Percentiles rank a stretch among this genome's conserved stretches.
Evolutionary conservation across 2,888 invertebrate genomes (phyloP).

Genomic region (Drosophila prostipennis): DNA sequence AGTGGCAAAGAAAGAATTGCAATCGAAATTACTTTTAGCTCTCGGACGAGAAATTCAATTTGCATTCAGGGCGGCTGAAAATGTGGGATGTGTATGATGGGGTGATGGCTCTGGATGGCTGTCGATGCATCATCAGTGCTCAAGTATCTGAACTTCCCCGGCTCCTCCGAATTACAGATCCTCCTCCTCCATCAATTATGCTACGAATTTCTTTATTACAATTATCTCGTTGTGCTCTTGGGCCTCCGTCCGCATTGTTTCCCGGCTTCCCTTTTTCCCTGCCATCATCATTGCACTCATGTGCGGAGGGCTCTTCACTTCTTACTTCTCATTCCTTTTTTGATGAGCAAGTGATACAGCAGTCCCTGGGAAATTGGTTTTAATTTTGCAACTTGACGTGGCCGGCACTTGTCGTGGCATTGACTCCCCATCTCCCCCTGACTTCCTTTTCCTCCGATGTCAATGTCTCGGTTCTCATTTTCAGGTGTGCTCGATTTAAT

Average conservation of each 20-base stretch:
- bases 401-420: constrained; percentile 30
- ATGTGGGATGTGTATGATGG: neutral
- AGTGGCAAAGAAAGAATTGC: constrained; percentile 34
- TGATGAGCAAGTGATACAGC: constrained; percentile 65
- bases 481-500: constrained; percentile 59
- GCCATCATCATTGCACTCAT: constrained; percentile 11
- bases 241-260: constrained; percentile 54
- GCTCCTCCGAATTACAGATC: neutral
- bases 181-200: constrained; percentile 40
- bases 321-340: neutral
- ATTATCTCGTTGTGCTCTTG: constrained; percentile 66
- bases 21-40: constrained; percentile 51
- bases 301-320: constrained; percentile 25
- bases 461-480: constrained; percentile 34
- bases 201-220: constrained; percentile 57
- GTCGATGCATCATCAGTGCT: constrained; percentile 36
- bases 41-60: constrained; percentile 54
- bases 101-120: constrained; percentile 2
- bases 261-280: neutral
- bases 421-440: constrained; percentile 9
- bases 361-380: constrained; percentile 54
- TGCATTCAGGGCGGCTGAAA: constrained; percentile 28
- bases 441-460: constrained; percentile 46
- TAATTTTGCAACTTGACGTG: constrained; percentile 55
- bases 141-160: constrained; percentile 25